These are phyloP conservation scores for Pyralis farinalis DNA, from an alignment of 2,888 invertebrate genomes.

Conservation along the genomic window DNA sequence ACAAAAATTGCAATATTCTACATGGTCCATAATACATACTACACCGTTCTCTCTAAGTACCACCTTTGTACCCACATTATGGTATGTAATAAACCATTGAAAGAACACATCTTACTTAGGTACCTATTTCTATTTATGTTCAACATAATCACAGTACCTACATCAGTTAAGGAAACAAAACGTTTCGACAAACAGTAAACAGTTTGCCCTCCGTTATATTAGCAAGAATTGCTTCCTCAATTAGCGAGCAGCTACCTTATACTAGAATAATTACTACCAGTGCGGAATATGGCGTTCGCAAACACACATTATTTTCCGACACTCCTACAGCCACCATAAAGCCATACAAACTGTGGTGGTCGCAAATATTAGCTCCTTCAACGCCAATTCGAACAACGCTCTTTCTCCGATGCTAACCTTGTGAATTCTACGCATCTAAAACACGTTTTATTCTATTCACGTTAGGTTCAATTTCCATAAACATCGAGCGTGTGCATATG, in stretches of 20 bases:
- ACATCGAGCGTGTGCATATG: neutral
- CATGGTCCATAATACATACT: too few species aligned
- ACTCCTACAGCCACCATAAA: slow-evolving; percentile 13
- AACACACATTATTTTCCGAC: slow-evolving; percentile 20
- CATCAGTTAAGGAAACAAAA: slow-evolving; percentile 10
- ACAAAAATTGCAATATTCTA: too few species aligned
- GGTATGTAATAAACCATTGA: too few species aligned
- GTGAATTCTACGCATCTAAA: slow-evolving; percentile 11
- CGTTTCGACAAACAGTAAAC: slow-evolving; percentile 31
- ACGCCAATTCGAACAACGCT: slow-evolving; percentile 59
- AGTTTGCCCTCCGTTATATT: slow-evolving; percentile 22
- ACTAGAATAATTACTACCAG: slow-evolving; percentile 20
- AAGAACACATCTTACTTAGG: too few species aligned
- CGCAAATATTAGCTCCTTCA: slow-evolving; percentile 70
- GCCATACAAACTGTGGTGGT: slow-evolving; percentile 66
- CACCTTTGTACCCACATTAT: too few species aligned
- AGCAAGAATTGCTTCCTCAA: slow-evolving; percentile 25
- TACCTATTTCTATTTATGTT: too few species aligned
- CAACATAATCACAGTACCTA: neutral
- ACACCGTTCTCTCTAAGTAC: too few species aligned
- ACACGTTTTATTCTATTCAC: slow-evolving; percentile 22
- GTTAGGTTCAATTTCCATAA: slow-evolving; percentile 17
- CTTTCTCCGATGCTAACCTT: slow-evolving; percentile 12
- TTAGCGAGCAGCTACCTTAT: slow-evolving; percentile 18
- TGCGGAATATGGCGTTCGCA: slow-evolving; percentile 12